Percentiles rank a stretch among this genome's conserved stretches.
phyloP scores from a whole-genome alignment of 2,113 vertebrate species.

The Tetrax tetrax region DNA sequence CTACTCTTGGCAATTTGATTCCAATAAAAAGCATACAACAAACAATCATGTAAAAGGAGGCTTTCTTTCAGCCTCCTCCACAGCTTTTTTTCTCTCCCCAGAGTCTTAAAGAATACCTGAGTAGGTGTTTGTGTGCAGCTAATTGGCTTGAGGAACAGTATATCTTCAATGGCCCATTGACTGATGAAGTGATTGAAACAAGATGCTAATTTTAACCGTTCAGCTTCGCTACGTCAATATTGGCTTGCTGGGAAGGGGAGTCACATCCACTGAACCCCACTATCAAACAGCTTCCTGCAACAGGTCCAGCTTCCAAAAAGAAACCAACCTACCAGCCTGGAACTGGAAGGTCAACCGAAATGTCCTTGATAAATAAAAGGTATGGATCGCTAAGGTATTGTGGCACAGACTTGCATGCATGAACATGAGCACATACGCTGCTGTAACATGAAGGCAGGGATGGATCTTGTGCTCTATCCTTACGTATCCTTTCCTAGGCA shows the following conservation, averaged over 20 bases:
- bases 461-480: background rate
- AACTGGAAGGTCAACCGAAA: background rate
- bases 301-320: background rate
- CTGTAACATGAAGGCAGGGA: background rate
- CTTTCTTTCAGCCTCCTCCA: background rate
- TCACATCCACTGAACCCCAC: background rate
- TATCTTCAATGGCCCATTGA: background rate
- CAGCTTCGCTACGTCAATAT: background rate
- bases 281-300: background rate
- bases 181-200: background rate
- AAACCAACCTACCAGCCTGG: background rate
- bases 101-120: background rate
- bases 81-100: background rate
- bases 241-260: background rate
- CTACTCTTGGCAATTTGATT: background rate
- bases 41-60: background rate
- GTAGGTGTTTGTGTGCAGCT: background rate
- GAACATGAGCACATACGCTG: background rate
- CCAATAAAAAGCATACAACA: background rate
- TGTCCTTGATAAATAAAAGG: rapidly evolving
- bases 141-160: background rate
- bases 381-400: background rate
- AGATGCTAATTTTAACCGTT: background rate
- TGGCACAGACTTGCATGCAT: background rate
- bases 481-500: background rate